Conservation (phyloP, 2,113 vertebrate species). For the Ifrita kowaldi region DNA sequence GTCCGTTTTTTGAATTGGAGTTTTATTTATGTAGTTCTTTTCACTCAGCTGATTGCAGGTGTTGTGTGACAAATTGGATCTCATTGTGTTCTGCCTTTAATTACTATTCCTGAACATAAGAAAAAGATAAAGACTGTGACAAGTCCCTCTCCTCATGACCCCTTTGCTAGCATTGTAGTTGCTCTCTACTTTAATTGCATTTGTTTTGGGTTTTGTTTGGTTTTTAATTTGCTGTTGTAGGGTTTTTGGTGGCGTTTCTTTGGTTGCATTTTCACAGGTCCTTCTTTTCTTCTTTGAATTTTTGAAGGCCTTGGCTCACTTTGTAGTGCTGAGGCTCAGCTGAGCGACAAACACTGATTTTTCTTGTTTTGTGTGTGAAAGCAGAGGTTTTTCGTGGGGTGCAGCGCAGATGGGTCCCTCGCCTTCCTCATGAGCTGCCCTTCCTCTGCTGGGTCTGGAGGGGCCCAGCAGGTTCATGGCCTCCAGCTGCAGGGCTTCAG, state of each 20-base stretch:
- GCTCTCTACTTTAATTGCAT: background rate
- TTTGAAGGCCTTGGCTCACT: background rate
- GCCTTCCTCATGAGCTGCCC: background rate
- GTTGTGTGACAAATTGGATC: slow-evolving; percentile 41
- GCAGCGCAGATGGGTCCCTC: background rate
- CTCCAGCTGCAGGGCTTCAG: background rate
- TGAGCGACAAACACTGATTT: background rate
- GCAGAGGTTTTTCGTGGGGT: background rate
- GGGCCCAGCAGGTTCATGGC: rapidly evolving
- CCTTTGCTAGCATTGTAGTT: background rate
- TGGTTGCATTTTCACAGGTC: background rate
- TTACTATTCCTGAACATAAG: background rate
- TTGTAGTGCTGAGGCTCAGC: background rate
- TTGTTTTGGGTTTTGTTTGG: background rate
- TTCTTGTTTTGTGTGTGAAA: background rate
- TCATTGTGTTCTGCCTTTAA: slow-evolving; percentile 12
- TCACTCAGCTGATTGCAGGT: slow-evolving; percentile 50
- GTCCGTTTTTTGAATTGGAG: background rate
- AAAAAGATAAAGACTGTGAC: background rate
- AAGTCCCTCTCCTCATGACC: background rate
- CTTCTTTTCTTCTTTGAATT: background rate
- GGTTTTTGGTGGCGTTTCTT: background rate
- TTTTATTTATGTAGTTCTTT: background rate
- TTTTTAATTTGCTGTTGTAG: background rate
- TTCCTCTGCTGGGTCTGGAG: background rate